Conservation (phyloP, 1,140 invertebrate species). For the Stratiolaelaps scimitus region DNA sequence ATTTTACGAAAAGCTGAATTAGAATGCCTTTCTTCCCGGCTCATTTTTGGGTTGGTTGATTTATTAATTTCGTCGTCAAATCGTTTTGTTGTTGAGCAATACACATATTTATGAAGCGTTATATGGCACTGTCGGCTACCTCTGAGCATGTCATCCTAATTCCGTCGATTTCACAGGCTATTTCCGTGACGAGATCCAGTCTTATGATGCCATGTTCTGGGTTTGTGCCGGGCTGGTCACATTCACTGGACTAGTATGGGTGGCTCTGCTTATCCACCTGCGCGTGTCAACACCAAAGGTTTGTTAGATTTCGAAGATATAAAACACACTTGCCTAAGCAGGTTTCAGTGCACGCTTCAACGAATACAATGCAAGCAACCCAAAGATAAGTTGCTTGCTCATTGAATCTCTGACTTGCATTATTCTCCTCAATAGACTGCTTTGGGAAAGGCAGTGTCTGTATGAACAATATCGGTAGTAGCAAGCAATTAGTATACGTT, state of each 20-base stretch:
- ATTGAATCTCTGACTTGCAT: too few relatives aligned
- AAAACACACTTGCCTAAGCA: background rate
- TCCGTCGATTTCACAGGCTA: background rate
- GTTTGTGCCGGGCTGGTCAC: background rate
- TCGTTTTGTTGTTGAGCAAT: background rate
- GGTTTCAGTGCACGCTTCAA: background rate
- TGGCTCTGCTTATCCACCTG: background rate
- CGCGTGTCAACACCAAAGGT: conserved; percentile 14
- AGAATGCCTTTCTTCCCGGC: too few relatives aligned
- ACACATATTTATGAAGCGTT: background rate
- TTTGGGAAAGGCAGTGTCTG: too few relatives aligned
- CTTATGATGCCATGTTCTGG: conserved; percentile 6
- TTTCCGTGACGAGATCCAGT: conserved; percentile 10
- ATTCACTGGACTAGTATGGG: background rate
- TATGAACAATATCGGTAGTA: too few relatives aligned
- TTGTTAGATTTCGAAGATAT: background rate
- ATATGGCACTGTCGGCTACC: background rate
- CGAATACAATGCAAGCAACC: background rate
- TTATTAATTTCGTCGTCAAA: background rate
- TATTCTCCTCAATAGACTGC: too few relatives aligned
- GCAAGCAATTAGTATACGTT: too few relatives aligned
- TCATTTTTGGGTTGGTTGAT: too few relatives aligned
- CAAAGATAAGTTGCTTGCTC: too few relatives aligned
- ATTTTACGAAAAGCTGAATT: background rate
- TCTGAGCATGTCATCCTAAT: background rate